Conservation (phyloP, 1,140 invertebrate genomes). For the Drosophila kanapiae region DNA sequence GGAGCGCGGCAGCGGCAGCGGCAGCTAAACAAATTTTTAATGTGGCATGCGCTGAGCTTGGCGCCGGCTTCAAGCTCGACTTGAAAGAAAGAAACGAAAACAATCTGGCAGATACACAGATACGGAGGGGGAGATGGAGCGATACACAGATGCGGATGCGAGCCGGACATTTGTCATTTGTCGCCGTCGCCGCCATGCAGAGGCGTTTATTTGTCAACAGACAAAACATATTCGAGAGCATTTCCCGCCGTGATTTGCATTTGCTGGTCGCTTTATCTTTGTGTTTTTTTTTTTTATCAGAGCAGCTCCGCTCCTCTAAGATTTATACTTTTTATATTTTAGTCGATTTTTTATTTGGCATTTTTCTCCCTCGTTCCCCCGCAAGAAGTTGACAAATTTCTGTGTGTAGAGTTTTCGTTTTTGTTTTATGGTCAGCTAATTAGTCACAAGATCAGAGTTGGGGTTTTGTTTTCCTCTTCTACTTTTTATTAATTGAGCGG, state of each 20-base stretch:
- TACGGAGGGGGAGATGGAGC: not conserved
- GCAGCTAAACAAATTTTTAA: conserved; percentile 62
- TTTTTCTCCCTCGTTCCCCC: not conserved
- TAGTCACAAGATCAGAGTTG: conserved; percentile 51
- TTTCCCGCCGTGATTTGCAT: conserved; percentile 73
- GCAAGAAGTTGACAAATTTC: conserved; percentile 9
- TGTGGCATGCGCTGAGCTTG: conserved; percentile 75
- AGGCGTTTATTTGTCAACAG: conserved; percentile 80
- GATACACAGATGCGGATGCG: conserved; percentile 55
- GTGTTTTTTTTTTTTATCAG: conserved; percentile 18
- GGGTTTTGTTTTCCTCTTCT: not conserved
- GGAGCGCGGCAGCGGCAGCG: conserved; percentile 41
- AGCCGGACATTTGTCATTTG: conserved; percentile 77
- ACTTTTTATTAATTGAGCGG: conserved; percentile 72
- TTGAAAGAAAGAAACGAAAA: conserved; percentile 18
- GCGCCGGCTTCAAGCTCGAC: conserved; percentile 46
- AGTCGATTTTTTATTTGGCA: not conserved
- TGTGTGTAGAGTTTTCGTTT: conserved; percentile 51
- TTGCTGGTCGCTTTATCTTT: conserved; percentile 24
- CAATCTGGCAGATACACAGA: conserved; percentile 14
- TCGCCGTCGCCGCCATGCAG: conserved; percentile 50
- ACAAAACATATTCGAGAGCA: conserved; percentile 63
- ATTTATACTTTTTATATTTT: conserved; percentile 60
- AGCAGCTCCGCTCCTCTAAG: conserved; percentile 10
- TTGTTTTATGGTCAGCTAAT: conserved; percentile 65